Conservation (phyloP, 2,888 invertebrate genomes). For the Lasioglossum villosulum region DNA sequence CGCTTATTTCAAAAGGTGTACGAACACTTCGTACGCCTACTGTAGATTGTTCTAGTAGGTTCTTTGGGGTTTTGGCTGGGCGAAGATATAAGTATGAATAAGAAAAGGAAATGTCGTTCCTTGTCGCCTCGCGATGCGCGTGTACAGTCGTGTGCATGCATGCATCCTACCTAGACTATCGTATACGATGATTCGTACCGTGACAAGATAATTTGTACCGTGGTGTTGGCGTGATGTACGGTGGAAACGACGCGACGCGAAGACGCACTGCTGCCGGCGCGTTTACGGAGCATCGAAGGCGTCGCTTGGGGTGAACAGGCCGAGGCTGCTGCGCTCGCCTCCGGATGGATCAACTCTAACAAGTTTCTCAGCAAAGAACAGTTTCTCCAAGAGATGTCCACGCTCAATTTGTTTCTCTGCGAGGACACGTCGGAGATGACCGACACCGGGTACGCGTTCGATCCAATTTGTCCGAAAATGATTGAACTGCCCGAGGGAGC, state of each 20-base stretch:
- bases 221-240: neutral
- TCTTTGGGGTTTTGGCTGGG: neutral
- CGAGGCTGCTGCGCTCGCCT: conserved; percentile 85
- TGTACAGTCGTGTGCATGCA: neutral
- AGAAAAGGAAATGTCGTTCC: neutral
- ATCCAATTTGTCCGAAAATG: conserved; percentile 87
- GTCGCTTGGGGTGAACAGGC: conserved; percentile 86
- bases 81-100: neutral
- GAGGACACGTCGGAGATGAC: conserved; percentile 75
- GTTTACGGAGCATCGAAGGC: conserved; percentile 89
- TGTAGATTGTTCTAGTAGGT: neutral
- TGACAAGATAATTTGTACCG: conserved; percentile 11
- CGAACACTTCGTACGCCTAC: too few species aligned
- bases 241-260: conserved; percentile 1
- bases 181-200: neutral
- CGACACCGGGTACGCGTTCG: conserved; percentile 85
- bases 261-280: conserved; percentile 89
- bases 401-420: conserved; percentile 85
- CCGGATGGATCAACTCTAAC: conserved; percentile 93
- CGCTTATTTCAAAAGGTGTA: too few species aligned
- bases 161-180: neutral
- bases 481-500: conserved; percentile 87
- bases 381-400: conserved; percentile 84
- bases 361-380: conserved; percentile 86
- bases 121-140: neutral